These are phyloP conservation scores for Plectus sambesii DNA, from an alignment of 1,140 invertebrate species.

Conservation along the genomic window DNA sequence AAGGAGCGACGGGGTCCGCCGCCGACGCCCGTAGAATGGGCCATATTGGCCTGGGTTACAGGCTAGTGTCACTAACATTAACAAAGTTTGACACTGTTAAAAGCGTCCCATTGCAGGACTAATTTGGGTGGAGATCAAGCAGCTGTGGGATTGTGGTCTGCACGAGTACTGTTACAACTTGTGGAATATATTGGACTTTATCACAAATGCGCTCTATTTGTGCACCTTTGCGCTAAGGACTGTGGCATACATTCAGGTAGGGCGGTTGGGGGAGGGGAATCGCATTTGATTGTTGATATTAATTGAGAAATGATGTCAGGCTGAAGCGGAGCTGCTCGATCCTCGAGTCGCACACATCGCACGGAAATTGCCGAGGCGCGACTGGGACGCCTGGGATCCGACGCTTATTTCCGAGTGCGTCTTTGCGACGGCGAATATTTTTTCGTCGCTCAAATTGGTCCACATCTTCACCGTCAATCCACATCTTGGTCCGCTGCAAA, in stretches of 20 bases:
- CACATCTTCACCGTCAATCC: conserved; percentile 99
- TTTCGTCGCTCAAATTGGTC: conserved; percentile 85
- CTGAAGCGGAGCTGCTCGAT: conserved; percentile 58
- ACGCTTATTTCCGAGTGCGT: conserved; percentile 83
- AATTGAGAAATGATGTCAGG: conserved; percentile 34
- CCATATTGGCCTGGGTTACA: conserved; percentile 77
- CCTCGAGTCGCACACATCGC: conserved; percentile 50
- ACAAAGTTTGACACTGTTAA: background rate
- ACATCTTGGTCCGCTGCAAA: conserved; percentile 89
- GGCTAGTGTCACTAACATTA: conserved; percentile 53
- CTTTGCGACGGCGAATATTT: conserved; percentile 86
- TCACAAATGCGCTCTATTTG: conserved; percentile 92
- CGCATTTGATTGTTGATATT: background rate
- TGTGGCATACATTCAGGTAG: conserved; percentile 78
- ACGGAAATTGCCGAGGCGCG: conserved; percentile 71
- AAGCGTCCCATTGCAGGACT: conserved; percentile 61
- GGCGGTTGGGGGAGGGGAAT: conserved; percentile 5
- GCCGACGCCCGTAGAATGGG: conserved; percentile 77
- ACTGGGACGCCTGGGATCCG: conserved; percentile 84
- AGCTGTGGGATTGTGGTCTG: conserved; percentile 89
- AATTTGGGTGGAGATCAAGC: conserved; percentile 97
- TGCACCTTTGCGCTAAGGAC: conserved; percentile 83
- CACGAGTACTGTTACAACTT: conserved; percentile 91
- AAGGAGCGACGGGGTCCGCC: conserved; percentile 60
- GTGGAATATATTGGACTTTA: conserved; percentile 99